Evolutionary conservation across 2,797 vertebrate species (phyloP), one percentile per base, ranked within the genome.

Genomic region (Halcyon badia): DNA sequence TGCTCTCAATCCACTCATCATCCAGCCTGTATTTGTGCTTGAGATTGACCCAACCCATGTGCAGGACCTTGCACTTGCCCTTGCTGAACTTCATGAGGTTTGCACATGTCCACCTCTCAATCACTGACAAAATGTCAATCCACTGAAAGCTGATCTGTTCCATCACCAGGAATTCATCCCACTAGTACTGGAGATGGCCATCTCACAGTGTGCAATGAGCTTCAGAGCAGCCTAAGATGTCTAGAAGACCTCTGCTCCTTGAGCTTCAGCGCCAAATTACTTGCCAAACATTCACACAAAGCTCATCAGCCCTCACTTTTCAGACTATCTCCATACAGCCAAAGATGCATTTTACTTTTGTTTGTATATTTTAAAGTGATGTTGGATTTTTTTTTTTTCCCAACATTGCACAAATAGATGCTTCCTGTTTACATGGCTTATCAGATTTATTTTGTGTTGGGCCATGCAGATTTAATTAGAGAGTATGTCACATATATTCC

Each of bases 341-440:
- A 39, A 68, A 65, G 6, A 41, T 16, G 2, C 15, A 9, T 20
- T 80, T 65, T 33, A 52, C 4, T 39, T 64, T 83, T 57, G 1
- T 37, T 68, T 57, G 8, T 46, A 6, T 44, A 61, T 76, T 62
- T 70, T 68, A 39, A 20, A 31, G 4, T 6, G 5, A 37, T 5
- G 2, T 44, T 80, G 35, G 24, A 16, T 42, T 37, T 60, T 30
- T 21, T 66, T 48, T 31, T 3, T 22, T 21, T n/a, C n/a, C 11
- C 0, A 25, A 1, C 19, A 11, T 28, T 5, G 13, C 65, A 54
- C 8, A 71, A 73, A 48, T 4, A 48, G 14, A 0, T 51, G 2
- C 25, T 52, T 80, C 49, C 16, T 77, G 5, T n/a, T 81, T 39
- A 28, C 3, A 1, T 35, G 60, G 2, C 3, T 80, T 81, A 39